Base-by-base conservation (phyloP, 2,113 vertebrate genomes). In the Porphyrio hochstetteri region DNA sequence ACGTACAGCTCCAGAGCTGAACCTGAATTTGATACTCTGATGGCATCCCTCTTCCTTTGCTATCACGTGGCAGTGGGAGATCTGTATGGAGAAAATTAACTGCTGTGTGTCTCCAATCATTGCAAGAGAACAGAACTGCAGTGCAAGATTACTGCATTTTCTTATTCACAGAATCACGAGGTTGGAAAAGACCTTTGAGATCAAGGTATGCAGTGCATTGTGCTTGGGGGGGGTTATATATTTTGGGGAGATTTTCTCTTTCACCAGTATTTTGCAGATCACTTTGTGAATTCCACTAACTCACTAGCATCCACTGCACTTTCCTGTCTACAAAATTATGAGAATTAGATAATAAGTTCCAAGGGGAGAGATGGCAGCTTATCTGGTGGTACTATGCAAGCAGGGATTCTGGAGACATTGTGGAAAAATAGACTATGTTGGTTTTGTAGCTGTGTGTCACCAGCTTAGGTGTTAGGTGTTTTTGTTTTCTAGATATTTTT, bases 21-120 rank as follows among this genome's bases (percentile, higher is more conserved):
- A 48, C 29, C 21, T 76, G 55, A 64, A 61, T 82, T 55, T 40
- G 40, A 28, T 64, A 21, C 7, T 92, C 52, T 31, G 52, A 2
- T 88, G 61, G 36, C 55, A 53, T 44, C 33, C 60, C 46, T 68
- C 68, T 29, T 79, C 42, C 68, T 5, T 16, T 71, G 77, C 61
- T n/a, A 8, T 60, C 70, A 9, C 0, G 0, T 42, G 59, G 44
- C n/a, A 17, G 25, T 38, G 77, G 86, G 28, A 77, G 82, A 78
- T 16, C 42, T 72, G n/a, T 8, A 9, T 52, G 38, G 50, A 55
- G 57, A n/a, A 57, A 31, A 21, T 67, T 9, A 67, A 74, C 44
- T n/a, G 16, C 16, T 17, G 0, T 1, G 4, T 76, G 46, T 33
- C 31, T 60, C 16, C 15, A 23, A 1, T 38, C 72, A 14, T 31